Conservation (phyloP, 1,140 invertebrate genomes). For the Oreohelix idahoensis region DNA sequence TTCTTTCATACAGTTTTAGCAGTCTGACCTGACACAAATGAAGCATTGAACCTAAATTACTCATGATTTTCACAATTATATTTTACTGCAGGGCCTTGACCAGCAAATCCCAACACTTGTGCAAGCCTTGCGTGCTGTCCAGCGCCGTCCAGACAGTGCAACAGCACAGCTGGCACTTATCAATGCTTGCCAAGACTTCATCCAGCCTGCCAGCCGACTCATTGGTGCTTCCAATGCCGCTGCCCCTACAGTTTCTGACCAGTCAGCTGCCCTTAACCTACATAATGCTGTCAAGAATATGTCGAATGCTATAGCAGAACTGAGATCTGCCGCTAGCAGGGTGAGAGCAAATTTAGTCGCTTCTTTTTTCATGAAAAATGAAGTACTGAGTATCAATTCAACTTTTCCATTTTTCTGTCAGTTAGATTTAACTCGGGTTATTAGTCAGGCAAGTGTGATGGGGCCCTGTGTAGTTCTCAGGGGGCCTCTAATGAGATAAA, state of each 20-base stretch:
- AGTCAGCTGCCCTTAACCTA: slow-evolving; percentile 82
- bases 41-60: too few relatives aligned
- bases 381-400: too few relatives aligned
- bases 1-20: too few relatives aligned
- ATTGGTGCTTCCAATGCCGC: slow-evolving; percentile 84
- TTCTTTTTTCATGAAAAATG: too few relatives aligned
- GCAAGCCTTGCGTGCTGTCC: slow-evolving; percentile 84
- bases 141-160: slow-evolving; percentile 82
- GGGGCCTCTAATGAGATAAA: too few relatives aligned
- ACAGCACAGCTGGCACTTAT: slow-evolving; percentile 87
- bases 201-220: slow-evolving; percentile 82
- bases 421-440: too few relatives aligned
- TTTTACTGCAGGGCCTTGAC: slow-evolving; percentile 76
- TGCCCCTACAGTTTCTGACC: slow-evolving; percentile 89
- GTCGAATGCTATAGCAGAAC: slow-evolving; percentile 83
- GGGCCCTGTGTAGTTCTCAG: too few relatives aligned
- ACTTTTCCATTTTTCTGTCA: too few relatives aligned
- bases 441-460: too few relatives aligned
- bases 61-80: too few relatives aligned
- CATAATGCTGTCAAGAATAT: slow-evolving; percentile 84
- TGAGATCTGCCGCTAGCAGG: slow-evolving; percentile 85
- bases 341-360: slow-evolving; percentile 30
- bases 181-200: slow-evolving; percentile 88
- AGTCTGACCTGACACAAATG: too few relatives aligned
- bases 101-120: slow-evolving; percentile 88